phyloP scores from a whole-genome alignment of 1,140 invertebrate genomes.

The Drosophila lacertosa region DNA sequence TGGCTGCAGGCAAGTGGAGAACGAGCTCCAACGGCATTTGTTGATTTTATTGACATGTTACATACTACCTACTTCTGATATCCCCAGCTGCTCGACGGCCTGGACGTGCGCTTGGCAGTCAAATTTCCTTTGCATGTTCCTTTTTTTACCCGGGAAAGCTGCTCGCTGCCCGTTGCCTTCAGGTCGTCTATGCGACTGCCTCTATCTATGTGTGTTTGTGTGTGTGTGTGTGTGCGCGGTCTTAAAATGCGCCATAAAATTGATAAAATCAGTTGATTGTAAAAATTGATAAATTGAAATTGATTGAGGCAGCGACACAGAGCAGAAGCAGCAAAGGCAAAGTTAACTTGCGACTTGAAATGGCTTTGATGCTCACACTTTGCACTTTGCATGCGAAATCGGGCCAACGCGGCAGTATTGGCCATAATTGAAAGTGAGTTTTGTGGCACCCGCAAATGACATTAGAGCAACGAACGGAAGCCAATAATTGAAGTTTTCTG shows the following conservation, averaged over 20 bases:
- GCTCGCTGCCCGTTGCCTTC: neutral
- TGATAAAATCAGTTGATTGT: constrained; percentile 83
- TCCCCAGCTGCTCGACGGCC: constrained; percentile 1
- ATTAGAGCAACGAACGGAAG: constrained; percentile 34
- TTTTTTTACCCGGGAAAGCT: constrained; percentile 39
- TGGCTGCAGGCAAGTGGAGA: constrained; percentile 22
- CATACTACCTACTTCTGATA: constrained; percentile 27
- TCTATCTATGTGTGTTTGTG: neutral
- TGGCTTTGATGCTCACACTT: constrained; percentile 55
- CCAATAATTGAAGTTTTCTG: constrained; percentile 39
- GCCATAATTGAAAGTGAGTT: constrained; percentile 54
- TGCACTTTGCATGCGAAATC: constrained; percentile 49
- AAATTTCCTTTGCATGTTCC: constrained; percentile 66
- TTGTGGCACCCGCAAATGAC: constrained; percentile 55
- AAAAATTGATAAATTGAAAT: constrained; percentile 83
- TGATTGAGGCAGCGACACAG: constrained; percentile 68
- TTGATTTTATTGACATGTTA: constrained; percentile 80
- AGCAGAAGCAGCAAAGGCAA: constrained; percentile 9
- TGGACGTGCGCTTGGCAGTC: constrained; percentile 59
- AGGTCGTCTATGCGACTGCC: neutral
- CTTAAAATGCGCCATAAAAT: constrained; percentile 81
- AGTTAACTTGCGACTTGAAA: constrained; percentile 36
- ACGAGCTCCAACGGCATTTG: constrained; percentile 70
- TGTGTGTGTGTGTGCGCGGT: constrained; percentile 38
- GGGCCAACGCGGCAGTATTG: neutral